Base-by-base conservation (phyloP, 2,888 invertebrate species). In the Drosophila formosana region DNA sequence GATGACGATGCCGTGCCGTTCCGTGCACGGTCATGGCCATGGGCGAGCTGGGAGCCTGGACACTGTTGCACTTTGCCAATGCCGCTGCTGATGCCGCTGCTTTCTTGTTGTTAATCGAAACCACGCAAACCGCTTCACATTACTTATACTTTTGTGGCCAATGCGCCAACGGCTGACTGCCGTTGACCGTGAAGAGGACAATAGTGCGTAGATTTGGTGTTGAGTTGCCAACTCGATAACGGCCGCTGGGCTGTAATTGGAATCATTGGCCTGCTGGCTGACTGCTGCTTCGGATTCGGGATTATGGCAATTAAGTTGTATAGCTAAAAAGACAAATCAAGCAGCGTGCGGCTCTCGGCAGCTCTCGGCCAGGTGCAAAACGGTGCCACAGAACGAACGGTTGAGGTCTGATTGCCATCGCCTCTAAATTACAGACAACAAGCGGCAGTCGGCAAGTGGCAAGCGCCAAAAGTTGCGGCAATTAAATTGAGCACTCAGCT, bases 391-490 rank as follows among this genome's bases (percentile, higher is more conserved):
- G 68, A 62, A 57, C 39, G 67, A 78, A 74, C 61, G 79, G 89
- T 85, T 71, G 86, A 89, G 86, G 75, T 87, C 86, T 89, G 88
- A 89, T 87, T 87, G 85, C 82, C 72, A 85, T 72, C 78, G 75
- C 65, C 80, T 53, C 55, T 23, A 72, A 87, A 87, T 82, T 80
- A 58, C 49, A 77, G 66, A 58, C 76, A 68, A 56, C 57, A 51
- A 53, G 68, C 60, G 25, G 43, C 46, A 43, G 46, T 23, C 34
- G 46, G 37, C 49, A 49, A 49, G 13, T 30, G 41, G 49, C 57
- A 52, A 70, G 23, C 63, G 50, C 76, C 70, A 55, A 66, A 75
- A 66, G 58, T 70, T 78, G 52, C 30, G 45, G 60, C 72, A 82
- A 78, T 72, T 78, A 82, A 72, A 66, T 60, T 57, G 72, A 66